Evolutionary conservation across 1,140 invertebrate species (phyloP), one percentile per base, ranked within the genome.

Genomic region (Chironomus striatipennis): DNA sequence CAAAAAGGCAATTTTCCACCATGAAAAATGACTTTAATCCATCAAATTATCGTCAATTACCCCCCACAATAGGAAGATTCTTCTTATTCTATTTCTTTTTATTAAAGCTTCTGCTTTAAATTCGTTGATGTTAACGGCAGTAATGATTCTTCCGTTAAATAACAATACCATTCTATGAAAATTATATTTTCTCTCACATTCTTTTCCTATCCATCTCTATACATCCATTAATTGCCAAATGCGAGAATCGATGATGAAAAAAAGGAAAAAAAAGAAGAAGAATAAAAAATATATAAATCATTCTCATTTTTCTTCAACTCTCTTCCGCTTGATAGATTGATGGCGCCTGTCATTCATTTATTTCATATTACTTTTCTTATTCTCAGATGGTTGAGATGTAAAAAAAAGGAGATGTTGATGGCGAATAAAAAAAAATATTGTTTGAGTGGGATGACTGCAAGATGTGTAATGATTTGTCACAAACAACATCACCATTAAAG

Each of bases 281-380:
- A 57, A 57, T n/a, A n/a, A n/a, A 57, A 57, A 57, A 57, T 34
- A 34, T n/a, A 57, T 57, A 57, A 57, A 57, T 57, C 47, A 57
- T 57, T 57, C 47, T 57, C 47, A n/a, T 57, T 57, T 15, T n/a
- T 57, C 47, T 4, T n/a, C n/a, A 34, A 34, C n/a, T 57, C n/a
- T 57, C 47, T 57, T 57, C 47, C 47, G 47, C n/a, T 57, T 57
- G 47, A 57, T 57, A n/a, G 47, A 57, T 57, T 57, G 47, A 57
- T 57, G 47, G 47, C 47, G 47, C 47, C 47, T 57, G 47, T 57
- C 47, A 57, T 57, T 57, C 47, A 57, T 57, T 57, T n/a, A 57
- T 57, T n/a, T 57, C 47, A 5, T 57, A 15, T 5, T n/a, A 57
- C n/a, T 57, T 57, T 57, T 57, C 24, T 34, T 34, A 34, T 34